Evolutionary conservation across 64 coral and sea anemone species (phyloP), one percentile per base, ranked within the genome.

Genomic region (Pachyseris speciosa): DNA sequence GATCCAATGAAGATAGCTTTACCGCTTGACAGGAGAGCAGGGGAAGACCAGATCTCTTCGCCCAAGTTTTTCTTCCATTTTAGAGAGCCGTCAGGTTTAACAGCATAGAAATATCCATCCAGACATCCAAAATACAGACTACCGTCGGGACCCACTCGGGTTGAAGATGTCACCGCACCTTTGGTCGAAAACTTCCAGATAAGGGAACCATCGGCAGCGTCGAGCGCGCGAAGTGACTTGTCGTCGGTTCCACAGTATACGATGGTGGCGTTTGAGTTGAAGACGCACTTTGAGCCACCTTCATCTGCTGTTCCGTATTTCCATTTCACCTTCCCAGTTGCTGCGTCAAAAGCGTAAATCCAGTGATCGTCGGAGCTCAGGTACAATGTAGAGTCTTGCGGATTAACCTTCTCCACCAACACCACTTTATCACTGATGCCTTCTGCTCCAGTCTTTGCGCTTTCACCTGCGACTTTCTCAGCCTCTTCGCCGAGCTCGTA

Each of bases 161-260:
- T 94, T 26, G 96, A 98, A 24, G 96, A 98, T 9, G 90, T 92
- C 29, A 98, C 85, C 1, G 96, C 85, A 5, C 90, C 93, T 26
- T 69, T 86, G 3, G 86, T 85, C 12, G 81, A 84, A 43, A 92
- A 98, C 53, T 95, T 98, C 96, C 96, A 98, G 17, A 95, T 83
- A 64, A 98, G 86, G 60, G 90, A 88, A 49, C 96, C 96, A 40
- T 95, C 80, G 7, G 67, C 26, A 9, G 92, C 88, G 34, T 95
- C 72, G 68, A 98, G 89, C 9, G 96, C 93, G 13, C 96, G 93
- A 22, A 98, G 88, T 20, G 65, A 95, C 7, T 89, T 88, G 36
- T 98, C 96, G 86, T 98, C 96, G 5, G 96, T 94, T 26, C 93
- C 96, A 47, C 96, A 98, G 80, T 98, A 98, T 15, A 98, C 69